Base-by-base conservation (phyloP, 2,888 invertebrate genomes). In the Megaustenia siamemsis region DNA sequence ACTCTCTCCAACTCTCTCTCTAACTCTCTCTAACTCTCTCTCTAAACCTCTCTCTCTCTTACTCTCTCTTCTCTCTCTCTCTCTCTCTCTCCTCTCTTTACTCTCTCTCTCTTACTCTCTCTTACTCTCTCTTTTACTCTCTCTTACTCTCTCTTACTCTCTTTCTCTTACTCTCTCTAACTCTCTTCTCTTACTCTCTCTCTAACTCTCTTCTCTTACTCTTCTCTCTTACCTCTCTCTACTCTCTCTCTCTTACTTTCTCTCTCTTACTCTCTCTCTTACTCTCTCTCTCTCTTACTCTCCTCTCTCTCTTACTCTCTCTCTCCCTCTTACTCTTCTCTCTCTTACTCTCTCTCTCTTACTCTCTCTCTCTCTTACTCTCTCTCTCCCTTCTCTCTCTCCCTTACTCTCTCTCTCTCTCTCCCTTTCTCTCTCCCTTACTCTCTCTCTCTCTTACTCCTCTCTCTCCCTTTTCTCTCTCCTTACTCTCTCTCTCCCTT, bases 211-310 rank as follows among this genome's bases (percentile, higher is more conserved):
- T 35, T 24, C 40, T 60, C 38, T 60, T n/a, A 0, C 28, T 60
- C 32, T 18, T 71, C 43, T 71, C 3, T 43, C 71, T 71, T 1
- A 8, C 10, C 12, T 12, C 24, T n/a, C 45, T 10, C 45, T n/a
- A n/a, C n/a, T 43, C n/a, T 43, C 21, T 71, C n/a, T 71, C 8
- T n/a, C 45, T 43, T n/a, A 28, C 45, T 43, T 40, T 40, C 40
- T 77, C 38, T 77, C 77, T 77, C 38, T 77, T 18, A 40, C n/a
- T 77, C 77, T 49, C 21, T 49, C 49, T 32, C 5, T 73, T 32
- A 53, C 49, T 53, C 53, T 75, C 32, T 53, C 53, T 75, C 32
- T 75, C 53, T 75, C 32, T 43, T n/a, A 43, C 18, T 71, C 71
- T 71, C 24, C n/a, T 75, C 49, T 53, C 53, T 76, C 53, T 76